A percentile compares a stretch with the other conserved stretches of the same genome.
Evolutionary conservation across 1,140 invertebrate genomes (phyloP).

Genomic region (Nilaparvata lugens): DNA sequence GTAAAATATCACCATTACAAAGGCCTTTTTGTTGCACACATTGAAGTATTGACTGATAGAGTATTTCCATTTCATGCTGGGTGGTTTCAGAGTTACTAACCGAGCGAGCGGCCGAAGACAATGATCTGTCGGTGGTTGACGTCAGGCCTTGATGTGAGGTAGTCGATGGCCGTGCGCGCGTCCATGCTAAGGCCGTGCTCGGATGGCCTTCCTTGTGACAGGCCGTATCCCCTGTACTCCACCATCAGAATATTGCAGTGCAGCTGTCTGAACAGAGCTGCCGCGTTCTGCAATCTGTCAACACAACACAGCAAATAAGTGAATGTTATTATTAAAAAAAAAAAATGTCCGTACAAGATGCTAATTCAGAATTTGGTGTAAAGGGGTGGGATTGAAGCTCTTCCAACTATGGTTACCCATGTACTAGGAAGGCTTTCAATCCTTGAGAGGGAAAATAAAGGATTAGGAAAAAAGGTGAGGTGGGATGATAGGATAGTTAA

Average conservation of each 20-base stretch:
- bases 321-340: neutral
- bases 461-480: no score
- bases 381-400: no score
- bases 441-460: no score
- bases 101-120: constrained; percentile 87
- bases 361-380: no score
- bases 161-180: constrained; percentile 78
- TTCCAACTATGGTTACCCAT: no score
- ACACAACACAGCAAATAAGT: constrained; percentile 11
- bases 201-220: constrained; percentile 79
- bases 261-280: constrained; percentile 67
- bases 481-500: no score
- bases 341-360: no score
- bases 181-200: constrained; percentile 83
- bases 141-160: constrained; percentile 66
- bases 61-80: no score
- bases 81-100: constrained; percentile 37
- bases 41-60: no score
- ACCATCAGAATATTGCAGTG: constrained; percentile 81
- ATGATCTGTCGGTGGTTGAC: constrained; percentile 78
- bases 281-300: constrained; percentile 60
- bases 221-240: constrained; percentile 89
- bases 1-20: no score
- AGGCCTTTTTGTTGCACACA: no score
- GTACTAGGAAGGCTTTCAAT: no score